A percentile compares a stretch with the other conserved stretches of the same genome.
phyloP scores from a whole-genome alignment of 2,888 invertebrate species.

The Meganola albula region DNA sequence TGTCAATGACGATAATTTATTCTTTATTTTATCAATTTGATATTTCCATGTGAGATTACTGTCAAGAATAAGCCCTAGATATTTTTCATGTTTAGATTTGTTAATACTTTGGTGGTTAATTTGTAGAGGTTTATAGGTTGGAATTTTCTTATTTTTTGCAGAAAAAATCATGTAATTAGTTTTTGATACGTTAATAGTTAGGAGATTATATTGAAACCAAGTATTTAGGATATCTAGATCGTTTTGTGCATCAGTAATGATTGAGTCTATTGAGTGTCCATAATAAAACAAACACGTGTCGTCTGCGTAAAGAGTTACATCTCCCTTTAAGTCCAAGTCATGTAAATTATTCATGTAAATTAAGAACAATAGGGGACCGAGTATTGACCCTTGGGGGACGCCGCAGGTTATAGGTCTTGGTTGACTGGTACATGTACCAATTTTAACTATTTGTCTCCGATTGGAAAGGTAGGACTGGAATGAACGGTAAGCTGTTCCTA shows the following conservation, averaged over 20 bases:
- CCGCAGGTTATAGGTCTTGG: neutral
- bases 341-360: constrained; percentile 2
- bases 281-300: constrained; percentile 17
- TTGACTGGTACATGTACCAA: neutral
- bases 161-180: constrained; percentile 12
- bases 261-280: constrained; percentile 7
- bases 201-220: constrained; percentile 17
- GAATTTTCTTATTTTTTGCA: constrained; percentile 12
- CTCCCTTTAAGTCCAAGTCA: constrained; percentile 4
- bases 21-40: constrained; percentile 14
- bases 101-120: constrained; percentile 9
- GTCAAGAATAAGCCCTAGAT: constrained; percentile 18
- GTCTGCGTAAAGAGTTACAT: constrained; percentile 10
- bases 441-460: neutral
- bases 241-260: constrained; percentile 9
- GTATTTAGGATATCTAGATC: constrained; percentile 13
- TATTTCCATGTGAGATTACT: constrained; percentile 14
- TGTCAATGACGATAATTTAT: constrained; percentile 15
- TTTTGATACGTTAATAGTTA: constrained; percentile 15
- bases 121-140: neutral
- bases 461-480: too few species aligned
- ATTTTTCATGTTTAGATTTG: constrained; percentile 16
- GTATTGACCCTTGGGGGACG: neutral
- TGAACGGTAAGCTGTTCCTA: too few species aligned
- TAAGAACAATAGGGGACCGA: neutral